Evolutionary conservation across 2,797 vertebrate genomes (phyloP), one percentile per base, ranked within the genome.

Genomic region (Triplophysa bombifrons): DNA sequence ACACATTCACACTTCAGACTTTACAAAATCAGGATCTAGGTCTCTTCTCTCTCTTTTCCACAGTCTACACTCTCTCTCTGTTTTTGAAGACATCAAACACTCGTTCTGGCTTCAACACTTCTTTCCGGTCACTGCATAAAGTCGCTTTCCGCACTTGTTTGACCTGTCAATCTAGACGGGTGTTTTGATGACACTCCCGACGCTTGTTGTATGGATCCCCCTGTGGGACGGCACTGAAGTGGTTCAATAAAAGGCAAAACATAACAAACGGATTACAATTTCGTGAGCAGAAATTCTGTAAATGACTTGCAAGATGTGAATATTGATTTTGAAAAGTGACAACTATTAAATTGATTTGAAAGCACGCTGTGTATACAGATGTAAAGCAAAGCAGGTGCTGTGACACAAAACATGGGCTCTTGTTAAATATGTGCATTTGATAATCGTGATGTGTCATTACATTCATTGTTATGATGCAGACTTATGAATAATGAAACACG

Each of bases 131-230:
- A 82, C 64, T 64, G 81, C 38, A 65, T 68, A 64, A 63, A 73
- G 76, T 78, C 50, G 72, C 74, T 78, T 70, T 71, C 76, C 50
- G 74, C 70, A 76, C 74, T 78, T 78, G 79, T 84, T 84, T 68
- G 56, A 60, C 65, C 58, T 73, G 69, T 80, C 51, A 66, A 53
- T 80, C 30, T 60, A 75, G 69, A 82, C 63, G 80, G 73, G 80
- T 83, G 75, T 85, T 79, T 81, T 34, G 58, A 68, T 74, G 78
- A 84, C 79, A 84, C 64, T 50, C 12, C 44, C 70, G 44, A 81
- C 68, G 75, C 70, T 74, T 48, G 65, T 44, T 17, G 53, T 58
- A 61, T 55, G 55, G 82, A 81, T 72, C 69, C 50, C 41, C 46
- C 83, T 74, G 46, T 58, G 55, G 46, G 72, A 70, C 64, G 46